Evolutionary conservation across 2,113 vertebrate species (phyloP).

Genomic region (Eurystomus gularis): DNA sequence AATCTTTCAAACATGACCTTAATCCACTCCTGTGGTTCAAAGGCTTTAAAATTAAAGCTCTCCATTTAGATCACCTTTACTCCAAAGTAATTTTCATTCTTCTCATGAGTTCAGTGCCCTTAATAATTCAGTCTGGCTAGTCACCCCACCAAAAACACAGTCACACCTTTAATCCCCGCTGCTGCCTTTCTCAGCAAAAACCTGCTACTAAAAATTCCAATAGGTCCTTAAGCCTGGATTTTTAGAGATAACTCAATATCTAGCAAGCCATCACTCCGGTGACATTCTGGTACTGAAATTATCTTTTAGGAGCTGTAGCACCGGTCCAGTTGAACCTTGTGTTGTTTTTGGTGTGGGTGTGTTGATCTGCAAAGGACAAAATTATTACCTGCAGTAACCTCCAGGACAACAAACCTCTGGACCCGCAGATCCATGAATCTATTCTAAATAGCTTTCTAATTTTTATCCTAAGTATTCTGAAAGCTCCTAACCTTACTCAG

Average conservation of each 20-base stretch:
- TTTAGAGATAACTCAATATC: not conserved
- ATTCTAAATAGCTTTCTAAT: not conserved
- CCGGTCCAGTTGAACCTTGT: not conserved
- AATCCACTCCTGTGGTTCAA: not conserved
- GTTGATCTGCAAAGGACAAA: not conserved
- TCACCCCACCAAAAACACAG: not conserved
- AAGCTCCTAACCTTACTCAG: not conserved
- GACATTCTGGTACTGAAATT: not conserved
- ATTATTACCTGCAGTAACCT: not conserved
- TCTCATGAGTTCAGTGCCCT: not conserved
- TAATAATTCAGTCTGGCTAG: not conserved
- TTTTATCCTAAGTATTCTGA: not conserved
- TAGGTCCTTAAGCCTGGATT: not conserved
- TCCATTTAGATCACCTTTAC: conserved; percentile 27
- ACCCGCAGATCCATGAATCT: not conserved
- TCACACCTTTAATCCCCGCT: not conserved
- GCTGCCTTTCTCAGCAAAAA: not conserved
- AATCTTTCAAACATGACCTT: conserved; percentile 34
- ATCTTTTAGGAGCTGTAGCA: not conserved
- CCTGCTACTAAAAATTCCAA: not conserved
- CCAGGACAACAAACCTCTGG: not conserved
- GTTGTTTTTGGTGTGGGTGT: not conserved
- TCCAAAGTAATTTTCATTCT: conserved; percentile 18
- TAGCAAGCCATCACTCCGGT: not conserved
- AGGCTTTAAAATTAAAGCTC: conserved; percentile 21